phyloP scores from a whole-genome alignment of 2,797 vertebrate species.

The Myotis planiceps region DNA sequence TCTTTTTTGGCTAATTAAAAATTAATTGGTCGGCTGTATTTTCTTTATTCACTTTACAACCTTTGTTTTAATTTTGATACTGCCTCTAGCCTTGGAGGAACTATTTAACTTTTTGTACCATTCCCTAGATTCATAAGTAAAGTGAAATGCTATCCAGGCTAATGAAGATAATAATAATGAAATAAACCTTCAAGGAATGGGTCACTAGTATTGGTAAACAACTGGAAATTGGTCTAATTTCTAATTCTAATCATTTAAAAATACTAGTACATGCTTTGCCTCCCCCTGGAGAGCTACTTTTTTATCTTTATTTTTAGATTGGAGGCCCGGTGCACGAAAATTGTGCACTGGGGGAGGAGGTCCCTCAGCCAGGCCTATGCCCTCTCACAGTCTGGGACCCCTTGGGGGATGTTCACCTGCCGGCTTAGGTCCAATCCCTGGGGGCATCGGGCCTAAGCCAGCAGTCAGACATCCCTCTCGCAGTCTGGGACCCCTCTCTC shows the following conservation, averaged over 20 bases:
- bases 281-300: not conserved
- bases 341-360: too few relatives aligned
- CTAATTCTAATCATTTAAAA: not conserved
- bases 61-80: not conserved
- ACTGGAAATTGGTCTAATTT: not conserved
- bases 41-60: not conserved
- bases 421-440: too few relatives aligned
- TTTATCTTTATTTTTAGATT: not conserved
- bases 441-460: too few relatives aligned
- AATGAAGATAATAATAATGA: not conserved
- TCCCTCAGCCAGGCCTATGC: too few relatives aligned
- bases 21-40: not conserved
- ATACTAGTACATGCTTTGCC: not conserved
- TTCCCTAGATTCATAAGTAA: not conserved
- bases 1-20: not conserved
- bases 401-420: too few relatives aligned
- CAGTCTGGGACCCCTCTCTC: too few relatives aligned
- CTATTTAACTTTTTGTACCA: not conserved
- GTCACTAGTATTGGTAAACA: not conserved
- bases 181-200: not conserved
- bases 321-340: too few relatives aligned
- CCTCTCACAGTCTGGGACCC: too few relatives aligned
- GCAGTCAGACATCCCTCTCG: too few relatives aligned
- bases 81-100: not conserved
- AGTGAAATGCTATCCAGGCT: not conserved